These are phyloP conservation scores for Pteruthius melanotis DNA, from an alignment of 2,113 vertebrate species.

Conservation along the genomic window DNA sequence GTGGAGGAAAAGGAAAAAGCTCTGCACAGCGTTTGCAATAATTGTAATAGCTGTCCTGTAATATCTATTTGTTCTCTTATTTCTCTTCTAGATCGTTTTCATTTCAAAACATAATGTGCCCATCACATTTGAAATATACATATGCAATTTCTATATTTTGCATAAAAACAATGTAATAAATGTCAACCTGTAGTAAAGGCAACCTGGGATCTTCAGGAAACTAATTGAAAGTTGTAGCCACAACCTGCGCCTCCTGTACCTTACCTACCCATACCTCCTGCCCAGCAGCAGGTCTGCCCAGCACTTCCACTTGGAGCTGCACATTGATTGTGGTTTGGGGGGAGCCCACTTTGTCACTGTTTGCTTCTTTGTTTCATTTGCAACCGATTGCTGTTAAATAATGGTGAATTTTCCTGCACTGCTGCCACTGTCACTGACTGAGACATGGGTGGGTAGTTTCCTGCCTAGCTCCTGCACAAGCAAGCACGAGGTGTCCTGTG, in stretches of 20 bases:
- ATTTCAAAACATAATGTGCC: background rate
- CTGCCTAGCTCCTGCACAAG: background rate
- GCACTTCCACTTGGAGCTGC: background rate
- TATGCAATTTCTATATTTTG: background rate
- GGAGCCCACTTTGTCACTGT: background rate
- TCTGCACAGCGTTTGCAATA: background rate
- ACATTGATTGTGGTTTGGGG: background rate
- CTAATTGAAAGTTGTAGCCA: fast-evolving
- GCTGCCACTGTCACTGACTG: background rate
- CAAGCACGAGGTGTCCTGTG: fast-evolving
- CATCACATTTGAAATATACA: background rate
- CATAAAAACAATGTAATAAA: background rate
- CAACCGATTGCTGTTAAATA: background rate
- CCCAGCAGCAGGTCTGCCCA: background rate
- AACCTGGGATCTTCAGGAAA: background rate
- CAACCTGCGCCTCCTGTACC: background rate
- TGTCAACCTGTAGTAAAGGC: background rate
- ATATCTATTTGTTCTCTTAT: background rate
- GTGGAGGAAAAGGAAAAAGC: background rate
- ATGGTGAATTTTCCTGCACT: background rate
- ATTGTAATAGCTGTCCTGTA: conserved; percentile 8
- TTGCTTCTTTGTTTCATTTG: background rate
- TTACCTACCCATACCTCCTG: background rate
- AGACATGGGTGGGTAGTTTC: fast-evolving
- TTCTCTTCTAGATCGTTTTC: background rate